Percentiles rank a stretch among this genome's conserved stretches.
phyloP scores from a whole-genome alignment of 2,888 invertebrate genomes.

The Chalcosyrphus nemorum region DNA sequence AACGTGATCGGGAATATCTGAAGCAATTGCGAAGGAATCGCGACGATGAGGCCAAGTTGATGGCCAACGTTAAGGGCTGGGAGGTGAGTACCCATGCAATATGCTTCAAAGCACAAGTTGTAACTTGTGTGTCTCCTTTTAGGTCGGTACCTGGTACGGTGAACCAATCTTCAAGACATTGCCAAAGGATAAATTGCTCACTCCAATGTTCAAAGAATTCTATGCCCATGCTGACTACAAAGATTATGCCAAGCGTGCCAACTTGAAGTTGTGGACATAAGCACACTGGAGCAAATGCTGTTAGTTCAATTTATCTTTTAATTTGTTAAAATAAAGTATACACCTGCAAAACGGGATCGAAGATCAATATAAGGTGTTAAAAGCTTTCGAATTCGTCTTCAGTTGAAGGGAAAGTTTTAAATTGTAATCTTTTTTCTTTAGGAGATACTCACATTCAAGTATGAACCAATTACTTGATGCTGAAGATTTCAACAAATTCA shows the following conservation, averaged over 20 bases:
- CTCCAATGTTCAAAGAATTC: conserved; percentile 87
- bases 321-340: conserved; percentile 62
- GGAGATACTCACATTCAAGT: neutral
- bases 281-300: neutral
- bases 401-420: neutral
- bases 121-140: conserved; percentile 25
- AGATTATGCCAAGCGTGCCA: conserved; percentile 83
- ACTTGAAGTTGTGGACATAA: conserved; percentile 84
- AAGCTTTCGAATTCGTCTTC: neutral
- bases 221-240: conserved; percentile 86
- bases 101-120: neutral
- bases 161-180: conserved; percentile 90
- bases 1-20: conserved; percentile 91
- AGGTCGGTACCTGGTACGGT: conserved; percentile 91
- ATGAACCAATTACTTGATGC: too few species aligned
- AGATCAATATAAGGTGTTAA: neutral
- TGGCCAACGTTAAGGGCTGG: conserved; percentile 96
- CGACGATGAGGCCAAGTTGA: conserved; percentile 92
- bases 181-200: conserved; percentile 85
- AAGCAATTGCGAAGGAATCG: conserved; percentile 91
- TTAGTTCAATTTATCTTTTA: conserved; percentile 62
- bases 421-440: neutral
- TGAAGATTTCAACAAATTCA: too few species aligned
- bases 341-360: neutral
- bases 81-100: conserved; percentile 82